Conservation (phyloP, 2,113 vertebrate genomes). For the Anhinga rufa region DNA sequence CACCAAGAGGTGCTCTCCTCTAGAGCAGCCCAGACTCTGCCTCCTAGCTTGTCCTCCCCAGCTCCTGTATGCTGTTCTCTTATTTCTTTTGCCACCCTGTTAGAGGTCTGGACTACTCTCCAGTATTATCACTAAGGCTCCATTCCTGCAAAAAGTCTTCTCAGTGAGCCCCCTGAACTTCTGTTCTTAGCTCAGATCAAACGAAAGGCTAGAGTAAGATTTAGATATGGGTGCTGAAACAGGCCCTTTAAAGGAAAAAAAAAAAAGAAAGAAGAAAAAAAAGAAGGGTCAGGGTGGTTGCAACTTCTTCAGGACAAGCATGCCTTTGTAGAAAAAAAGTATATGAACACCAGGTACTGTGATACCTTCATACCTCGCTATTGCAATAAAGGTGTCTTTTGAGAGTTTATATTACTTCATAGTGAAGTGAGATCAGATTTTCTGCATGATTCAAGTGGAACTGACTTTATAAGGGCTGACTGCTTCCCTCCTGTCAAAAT, state of each 20-base stretch:
- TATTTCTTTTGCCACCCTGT: not conserved
- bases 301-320: not conserved
- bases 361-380: not conserved
- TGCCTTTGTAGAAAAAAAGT: not conserved
- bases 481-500: not conserved
- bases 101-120: not conserved
- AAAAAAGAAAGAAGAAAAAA: not conserved
- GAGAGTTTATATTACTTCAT: not conserved
- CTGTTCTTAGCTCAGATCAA: not conserved
- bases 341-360: not conserved
- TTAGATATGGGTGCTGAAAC: not conserved
- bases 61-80: not conserved
- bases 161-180: not conserved
- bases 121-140: too few relatives aligned
- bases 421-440: not conserved
- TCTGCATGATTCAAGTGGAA: not conserved
- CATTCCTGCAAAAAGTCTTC: not conserved
- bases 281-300: not conserved
- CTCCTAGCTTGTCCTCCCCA: not conserved
- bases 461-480: not conserved
- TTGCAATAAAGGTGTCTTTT: not conserved
- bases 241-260: not conserved
- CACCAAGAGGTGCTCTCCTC: not conserved
- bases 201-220: not conserved
- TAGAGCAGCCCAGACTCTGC: not conserved